These are phyloP conservation scores for Halcyon leucocephala DNA, from an alignment of 2,797 vertebrate genomes.

Conservation along the genomic window DNA sequence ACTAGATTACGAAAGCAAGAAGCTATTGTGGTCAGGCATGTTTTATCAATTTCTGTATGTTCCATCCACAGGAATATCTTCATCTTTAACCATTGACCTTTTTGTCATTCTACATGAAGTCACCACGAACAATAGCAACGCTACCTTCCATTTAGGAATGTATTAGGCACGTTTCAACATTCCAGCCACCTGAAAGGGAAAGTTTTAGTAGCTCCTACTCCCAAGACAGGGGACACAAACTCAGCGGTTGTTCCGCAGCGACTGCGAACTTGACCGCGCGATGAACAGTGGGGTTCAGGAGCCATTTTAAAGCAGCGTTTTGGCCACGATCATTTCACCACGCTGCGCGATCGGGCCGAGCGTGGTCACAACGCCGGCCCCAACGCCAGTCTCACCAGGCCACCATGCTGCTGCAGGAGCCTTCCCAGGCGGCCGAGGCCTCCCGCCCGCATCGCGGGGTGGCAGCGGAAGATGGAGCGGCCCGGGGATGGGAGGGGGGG, in stretches of 20 bases:
- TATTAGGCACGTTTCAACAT: background rate
- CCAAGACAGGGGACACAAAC: background rate
- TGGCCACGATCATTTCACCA: background rate
- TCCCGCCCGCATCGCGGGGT: background rate
- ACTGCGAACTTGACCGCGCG: background rate
- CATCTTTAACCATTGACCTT: background rate
- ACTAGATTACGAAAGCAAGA: background rate
- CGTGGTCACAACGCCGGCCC: background rate
- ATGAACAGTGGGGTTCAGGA: background rate
- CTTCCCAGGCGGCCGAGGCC: too few relatives aligned
- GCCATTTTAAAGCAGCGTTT: constrained; percentile 37
- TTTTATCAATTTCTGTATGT: background rate
- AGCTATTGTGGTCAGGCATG: background rate
- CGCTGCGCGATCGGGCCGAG: background rate
- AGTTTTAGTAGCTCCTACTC: background rate
- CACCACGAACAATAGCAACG: background rate
- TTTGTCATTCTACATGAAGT: background rate
- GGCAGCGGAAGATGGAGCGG: constrained; percentile 30
- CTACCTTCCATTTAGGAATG: background rate
- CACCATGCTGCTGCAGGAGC: background rate
- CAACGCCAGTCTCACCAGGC: background rate
- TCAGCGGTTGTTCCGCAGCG: background rate
- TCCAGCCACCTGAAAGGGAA: background rate
- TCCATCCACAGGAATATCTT: background rate
- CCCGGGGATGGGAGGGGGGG: background rate